Evolutionary conservation across 2,888 invertebrate species (phyloP).

Genomic region (Conomelus anceps): DNA sequence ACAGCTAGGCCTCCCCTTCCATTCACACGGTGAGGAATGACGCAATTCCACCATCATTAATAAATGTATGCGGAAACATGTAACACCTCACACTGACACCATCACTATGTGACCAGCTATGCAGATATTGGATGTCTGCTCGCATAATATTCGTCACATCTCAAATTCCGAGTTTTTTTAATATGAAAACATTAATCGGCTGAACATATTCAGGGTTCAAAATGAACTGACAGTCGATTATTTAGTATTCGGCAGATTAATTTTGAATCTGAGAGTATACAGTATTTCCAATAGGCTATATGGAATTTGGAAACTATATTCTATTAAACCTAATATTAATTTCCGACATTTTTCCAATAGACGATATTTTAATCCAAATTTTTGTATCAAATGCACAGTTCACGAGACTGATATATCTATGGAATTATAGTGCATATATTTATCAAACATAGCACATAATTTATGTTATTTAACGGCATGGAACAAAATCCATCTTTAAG

Average conservation of each 20-base stretch:
- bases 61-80: neutral
- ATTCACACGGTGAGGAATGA: neutral
- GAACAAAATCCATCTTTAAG: no score
- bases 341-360: no score
- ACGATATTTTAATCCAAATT: no score
- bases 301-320: no score
- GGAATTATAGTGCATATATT: no score
- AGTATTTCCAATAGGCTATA: neutral
- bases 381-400: no score
- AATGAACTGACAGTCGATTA: neutral
- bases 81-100: neutral
- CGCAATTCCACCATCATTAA: neutral
- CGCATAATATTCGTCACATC: neutral
- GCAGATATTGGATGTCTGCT: neutral
- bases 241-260: neutral
- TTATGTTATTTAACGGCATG: no score
- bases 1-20: neutral
- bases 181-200: neutral
- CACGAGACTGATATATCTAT: no score
- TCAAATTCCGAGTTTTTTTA: neutral
- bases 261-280: neutral
- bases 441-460: no score
- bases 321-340: no score
- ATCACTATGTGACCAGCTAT: neutral
- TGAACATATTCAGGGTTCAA: neutral